Base-by-base conservation (phyloP, 2,113 vertebrate genomes). In the Tursiops truncatus region DNA sequence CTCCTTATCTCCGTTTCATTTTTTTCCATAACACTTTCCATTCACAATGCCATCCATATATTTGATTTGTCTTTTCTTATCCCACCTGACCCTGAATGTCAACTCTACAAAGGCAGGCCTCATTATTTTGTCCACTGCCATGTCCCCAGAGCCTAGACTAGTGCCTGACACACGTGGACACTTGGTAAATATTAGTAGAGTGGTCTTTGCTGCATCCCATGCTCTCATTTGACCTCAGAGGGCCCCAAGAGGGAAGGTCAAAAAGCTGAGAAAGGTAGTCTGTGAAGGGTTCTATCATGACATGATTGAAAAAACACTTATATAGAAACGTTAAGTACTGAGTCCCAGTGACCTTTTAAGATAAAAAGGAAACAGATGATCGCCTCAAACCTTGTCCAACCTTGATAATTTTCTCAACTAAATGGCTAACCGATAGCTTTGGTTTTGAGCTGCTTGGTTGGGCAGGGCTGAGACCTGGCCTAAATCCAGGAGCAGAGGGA, bases 371-470 rank as follows among this genome's bases (percentile, higher is more conserved):
- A 94, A 28, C 4, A 53, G 50, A 14, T 12, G 21, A 50, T 60
- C 33, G 4, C 38, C 23, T 38, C 11, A 6, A 87, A 68, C 14
- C 33, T 58, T 56, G 20, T 79, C 68, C 68, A 60, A 63, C 15
- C 36, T 65, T 53, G 67, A 71, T 41, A 10, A 56, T 95, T 95
- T 96, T 91, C 96, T 89, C 41, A 63, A 77, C 28, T 47, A n/a
- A 88, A 80, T 58, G 62, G 68, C 41, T 79, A 65, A 74, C 65
- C 65, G 31, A 17, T 6, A 76, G 36, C 58, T 63, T 87, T 58
- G 50, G 15, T 73, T 71, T 94, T 76, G 53, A 70, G 36, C 33
- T 80, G 33, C 41, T 89, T 63, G 47, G 60, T 38, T 65, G 63
- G 28, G 68, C 33, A 20, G 1, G 18, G 17, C 6, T 26, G 31